A percentile compares a stretch with the other conserved stretches of the same genome.
Conservation (phyloP, 1,140 invertebrate genomes). For the Diabrotica undecimpunctata region DNA sequence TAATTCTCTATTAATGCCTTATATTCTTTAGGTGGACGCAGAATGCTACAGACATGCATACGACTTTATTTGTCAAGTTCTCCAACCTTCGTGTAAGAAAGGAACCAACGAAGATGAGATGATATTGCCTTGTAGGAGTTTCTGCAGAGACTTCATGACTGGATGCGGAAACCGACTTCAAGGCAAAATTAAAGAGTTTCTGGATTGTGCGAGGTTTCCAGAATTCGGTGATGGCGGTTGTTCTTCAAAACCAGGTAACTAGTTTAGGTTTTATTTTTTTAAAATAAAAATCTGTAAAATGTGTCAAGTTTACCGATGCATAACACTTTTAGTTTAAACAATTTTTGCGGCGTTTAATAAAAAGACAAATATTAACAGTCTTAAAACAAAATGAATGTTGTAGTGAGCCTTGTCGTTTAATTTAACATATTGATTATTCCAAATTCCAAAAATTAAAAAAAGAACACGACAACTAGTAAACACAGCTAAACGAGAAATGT, state of each 20-base stretch:
- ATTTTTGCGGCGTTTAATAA: too few relatives aligned
- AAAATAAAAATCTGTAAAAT: background rate
- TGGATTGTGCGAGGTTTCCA: slow-evolving; percentile 78
- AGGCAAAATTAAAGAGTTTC: slow-evolving; percentile 61
- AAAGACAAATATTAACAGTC: too few relatives aligned
- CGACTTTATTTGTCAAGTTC: slow-evolving; percentile 79
- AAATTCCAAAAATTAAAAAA: too few relatives aligned
- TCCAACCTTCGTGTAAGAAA: slow-evolving; percentile 72
- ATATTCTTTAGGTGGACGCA: slow-evolving; percentile 60
- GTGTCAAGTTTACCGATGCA: too few relatives aligned
- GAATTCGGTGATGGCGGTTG: slow-evolving; percentile 71
- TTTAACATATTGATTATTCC: too few relatives aligned
- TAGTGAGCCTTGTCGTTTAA: too few relatives aligned
- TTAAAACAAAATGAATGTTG: too few relatives aligned
- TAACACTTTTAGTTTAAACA: too few relatives aligned
- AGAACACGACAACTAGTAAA: too few relatives aligned
- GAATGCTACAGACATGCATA: slow-evolving; percentile 81
- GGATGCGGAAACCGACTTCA: slow-evolving; percentile 75
- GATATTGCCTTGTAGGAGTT: slow-evolving; percentile 72
- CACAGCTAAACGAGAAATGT: too few relatives aligned
- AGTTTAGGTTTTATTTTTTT: background rate
- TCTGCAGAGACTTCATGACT: slow-evolving; percentile 79
- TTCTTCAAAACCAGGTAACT: slow-evolving; percentile 67
- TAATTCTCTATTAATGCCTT: background rate
- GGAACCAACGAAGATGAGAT: slow-evolving; percentile 54